Percentiles rank a stretch among this genome's conserved stretches.
Evolutionary conservation across 1,140 invertebrate genomes (phyloP).

Genomic region (Steinernema feltiae): DNA sequence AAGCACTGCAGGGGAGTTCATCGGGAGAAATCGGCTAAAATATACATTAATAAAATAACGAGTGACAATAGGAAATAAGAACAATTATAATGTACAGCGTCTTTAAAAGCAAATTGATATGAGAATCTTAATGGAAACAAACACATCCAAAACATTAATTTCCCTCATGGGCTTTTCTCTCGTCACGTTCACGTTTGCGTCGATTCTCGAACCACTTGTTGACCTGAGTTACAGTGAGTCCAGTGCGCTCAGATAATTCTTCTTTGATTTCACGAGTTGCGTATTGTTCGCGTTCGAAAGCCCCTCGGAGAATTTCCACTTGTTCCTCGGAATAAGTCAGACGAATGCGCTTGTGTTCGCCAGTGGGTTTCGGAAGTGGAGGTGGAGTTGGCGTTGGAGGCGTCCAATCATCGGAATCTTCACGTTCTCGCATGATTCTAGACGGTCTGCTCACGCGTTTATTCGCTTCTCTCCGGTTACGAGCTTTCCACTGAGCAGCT

Average conservation of each 20-base stretch:
- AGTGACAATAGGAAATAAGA: neutral
- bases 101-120: neutral
- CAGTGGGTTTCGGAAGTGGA: neutral
- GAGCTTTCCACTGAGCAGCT: neutral
- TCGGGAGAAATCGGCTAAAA: no score
- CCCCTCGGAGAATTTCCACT: neutral
- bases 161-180: neutral
- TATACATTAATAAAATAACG: neutral
- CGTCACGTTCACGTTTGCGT: neutral
- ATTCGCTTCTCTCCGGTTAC: neutral
- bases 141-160: neutral
- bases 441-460: neutral
- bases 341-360: neutral
- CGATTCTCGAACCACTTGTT: constrained; percentile 7
- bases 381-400: neutral
- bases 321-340: neutral
- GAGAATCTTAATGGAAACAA: neutral
- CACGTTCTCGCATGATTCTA: neutral
- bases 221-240: neutral
- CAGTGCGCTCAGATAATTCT: neutral
- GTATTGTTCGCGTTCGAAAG: neutral
- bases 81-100: no score
- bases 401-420: neutral
- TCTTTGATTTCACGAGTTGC: neutral
- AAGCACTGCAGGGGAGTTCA: no score